Evolutionary conservation across 2,113 vertebrate species (phyloP).

Genomic region (Oryzias curvinotus): DNA sequence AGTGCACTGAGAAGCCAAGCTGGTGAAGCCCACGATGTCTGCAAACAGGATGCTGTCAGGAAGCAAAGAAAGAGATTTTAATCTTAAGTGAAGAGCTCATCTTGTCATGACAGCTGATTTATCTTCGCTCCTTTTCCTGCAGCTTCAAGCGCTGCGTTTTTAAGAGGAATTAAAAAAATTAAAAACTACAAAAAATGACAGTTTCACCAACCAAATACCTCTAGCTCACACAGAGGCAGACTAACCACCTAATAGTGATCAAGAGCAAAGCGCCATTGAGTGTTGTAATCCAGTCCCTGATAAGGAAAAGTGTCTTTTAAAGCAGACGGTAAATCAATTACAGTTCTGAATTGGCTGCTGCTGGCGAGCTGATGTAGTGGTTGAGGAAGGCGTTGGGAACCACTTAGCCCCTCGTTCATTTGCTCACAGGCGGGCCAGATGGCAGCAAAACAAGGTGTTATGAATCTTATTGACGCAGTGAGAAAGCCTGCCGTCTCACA

Average conservation of each 20-base stretch:
- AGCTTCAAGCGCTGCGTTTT: background rate
- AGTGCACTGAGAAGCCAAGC: conserved; percentile 95
- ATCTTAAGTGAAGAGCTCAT: conserved; percentile 1
- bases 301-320: conserved; percentile 41
- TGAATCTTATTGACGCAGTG: conserved; percentile 55
- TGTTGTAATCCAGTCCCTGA: conserved; percentile 40
- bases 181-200: background rate
- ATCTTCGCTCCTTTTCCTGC: background rate
- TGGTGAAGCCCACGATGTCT: conserved; percentile 97
- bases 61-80: conserved; percentile 11
- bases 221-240: conserved; percentile 10
- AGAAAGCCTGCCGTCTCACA: conserved; percentile 20
- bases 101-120: background rate
- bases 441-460: conserved; percentile 61
- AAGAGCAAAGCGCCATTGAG: conserved; percentile 25
- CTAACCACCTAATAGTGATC: conserved; percentile 25
- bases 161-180: background rate
- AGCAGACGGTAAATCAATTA: conserved; percentile 53
- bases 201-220: conserved; percentile 4
- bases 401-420: conserved; percentile 56
- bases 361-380: conserved; percentile 36
- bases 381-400: conserved; percentile 52
- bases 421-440: conserved; percentile 53
- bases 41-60: conserved; percentile 93
- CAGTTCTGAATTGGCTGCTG: conserved; percentile 45